phyloP scores from a whole-genome alignment of 2,797 vertebrate genomes.

The Pseudochromis fuscus region DNA sequence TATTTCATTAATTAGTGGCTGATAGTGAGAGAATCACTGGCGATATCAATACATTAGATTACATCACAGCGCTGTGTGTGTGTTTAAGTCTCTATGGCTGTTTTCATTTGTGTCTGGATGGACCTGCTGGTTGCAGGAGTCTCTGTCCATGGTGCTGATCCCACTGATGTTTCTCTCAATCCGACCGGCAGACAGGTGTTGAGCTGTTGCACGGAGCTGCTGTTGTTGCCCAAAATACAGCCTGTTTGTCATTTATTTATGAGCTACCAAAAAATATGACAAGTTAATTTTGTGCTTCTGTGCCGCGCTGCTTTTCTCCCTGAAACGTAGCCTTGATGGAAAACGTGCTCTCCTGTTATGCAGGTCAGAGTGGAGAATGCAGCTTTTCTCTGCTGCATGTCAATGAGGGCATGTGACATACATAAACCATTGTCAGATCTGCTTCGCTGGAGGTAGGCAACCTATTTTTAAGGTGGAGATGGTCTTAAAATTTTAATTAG shows the following conservation, averaged over 20 bases:
- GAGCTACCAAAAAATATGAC: conserved; percentile 13
- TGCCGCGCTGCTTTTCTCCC: conserved; percentile 22
- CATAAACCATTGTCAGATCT: conserved; percentile 43
- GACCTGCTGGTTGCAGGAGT: conserved; percentile 34
- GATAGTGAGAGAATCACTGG: not conserved
- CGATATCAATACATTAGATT: not conserved
- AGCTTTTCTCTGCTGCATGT: conserved; percentile 70
- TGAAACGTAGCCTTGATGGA: conserved; percentile 36
- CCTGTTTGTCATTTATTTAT: conserved; percentile 37
- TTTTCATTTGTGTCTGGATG: conserved; percentile 5
- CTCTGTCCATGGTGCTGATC: conserved; percentile 74
- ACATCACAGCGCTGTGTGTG: conserved; percentile 1
- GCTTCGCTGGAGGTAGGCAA: conserved; percentile 54
- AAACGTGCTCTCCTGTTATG: conserved; percentile 40
- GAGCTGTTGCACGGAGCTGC: conserved; percentile 41
- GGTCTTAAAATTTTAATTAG: conserved; percentile 72
- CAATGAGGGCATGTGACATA: conserved; percentile 68
- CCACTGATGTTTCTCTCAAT: conserved; percentile 16
- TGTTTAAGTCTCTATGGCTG: not conserved
- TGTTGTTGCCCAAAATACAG: conserved; percentile 34
- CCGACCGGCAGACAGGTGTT: conserved; percentile 39
- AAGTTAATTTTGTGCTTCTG: conserved; percentile 42
- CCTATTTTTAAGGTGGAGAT: conserved; percentile 63
- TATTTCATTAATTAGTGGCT: conserved; percentile 23
- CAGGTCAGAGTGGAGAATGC: conserved; percentile 71